Evolutionary conservation across 1,140 invertebrate species (phyloP).

Genomic region (Carposina sasakii): DNA sequence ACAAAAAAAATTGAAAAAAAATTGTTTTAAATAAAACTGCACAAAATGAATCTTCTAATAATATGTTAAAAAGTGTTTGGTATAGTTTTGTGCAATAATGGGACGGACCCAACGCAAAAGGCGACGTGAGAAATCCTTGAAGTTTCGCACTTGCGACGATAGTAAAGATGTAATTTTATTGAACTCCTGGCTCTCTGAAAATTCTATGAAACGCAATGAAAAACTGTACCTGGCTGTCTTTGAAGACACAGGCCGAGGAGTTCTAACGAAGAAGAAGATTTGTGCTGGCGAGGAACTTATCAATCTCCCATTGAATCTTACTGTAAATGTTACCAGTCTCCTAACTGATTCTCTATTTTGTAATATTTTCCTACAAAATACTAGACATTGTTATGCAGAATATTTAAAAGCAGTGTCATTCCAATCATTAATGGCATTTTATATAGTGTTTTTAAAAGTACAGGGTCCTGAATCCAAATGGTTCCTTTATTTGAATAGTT

Average conservation of each 20-base stretch:
- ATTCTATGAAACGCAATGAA: conserved; percentile 55
- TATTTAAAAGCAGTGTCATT: conserved; percentile 54
- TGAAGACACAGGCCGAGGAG: conserved; percentile 74
- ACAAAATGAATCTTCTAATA: too few relatives aligned
- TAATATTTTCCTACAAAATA: conserved; percentile 62
- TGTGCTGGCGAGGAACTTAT: conserved; percentile 70
- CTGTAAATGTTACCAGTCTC: conserved; percentile 73
- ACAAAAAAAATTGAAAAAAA: too few relatives aligned
- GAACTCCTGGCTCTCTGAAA: conserved; percentile 64
- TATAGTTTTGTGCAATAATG: conserved; percentile 61
- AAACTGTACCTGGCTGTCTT: conserved; percentile 66
- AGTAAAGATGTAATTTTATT: conserved; percentile 54
- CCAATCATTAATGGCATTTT: conserved; percentile 74
- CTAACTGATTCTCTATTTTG: conserved; percentile 59
- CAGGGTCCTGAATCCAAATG: conserved; percentile 62
- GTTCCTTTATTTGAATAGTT: conserved; percentile 74
- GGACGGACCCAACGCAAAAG: conserved; percentile 69
- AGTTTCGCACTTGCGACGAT: conserved; percentile 47
- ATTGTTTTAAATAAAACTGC: too few relatives aligned
- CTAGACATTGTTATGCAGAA: conserved; percentile 39
- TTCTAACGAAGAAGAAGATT: conserved; percentile 73
- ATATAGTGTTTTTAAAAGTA: conserved; percentile 73
- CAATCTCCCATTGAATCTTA: conserved; percentile 72
- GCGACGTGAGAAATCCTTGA: conserved; percentile 45
- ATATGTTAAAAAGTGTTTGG: too few relatives aligned